These are phyloP conservation scores for Tryphoninae sp. DNA, from an alignment of 2,888 invertebrate species.

Conservation along the genomic window DNA sequence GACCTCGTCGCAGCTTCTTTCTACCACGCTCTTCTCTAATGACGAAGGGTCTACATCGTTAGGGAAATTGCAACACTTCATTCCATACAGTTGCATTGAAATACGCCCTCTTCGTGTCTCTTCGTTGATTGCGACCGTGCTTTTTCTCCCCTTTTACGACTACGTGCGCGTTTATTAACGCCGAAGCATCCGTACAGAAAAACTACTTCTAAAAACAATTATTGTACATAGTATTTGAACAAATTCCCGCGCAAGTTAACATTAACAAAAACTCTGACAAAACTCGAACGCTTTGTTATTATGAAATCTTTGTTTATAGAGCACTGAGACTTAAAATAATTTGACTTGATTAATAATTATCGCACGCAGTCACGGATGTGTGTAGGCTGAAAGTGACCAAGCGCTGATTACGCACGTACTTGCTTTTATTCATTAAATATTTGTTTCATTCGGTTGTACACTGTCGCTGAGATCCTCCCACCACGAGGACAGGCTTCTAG, in stretches of 20 bases:
- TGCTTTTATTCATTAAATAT: not conserved
- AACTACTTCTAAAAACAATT: too few species aligned
- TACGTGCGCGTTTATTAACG: not conserved
- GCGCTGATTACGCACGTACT: too few species aligned
- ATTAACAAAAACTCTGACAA: too few species aligned
- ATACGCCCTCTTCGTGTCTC: constrained; percentile 45
- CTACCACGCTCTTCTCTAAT: constrained; percentile 50
- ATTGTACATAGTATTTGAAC: too few species aligned
- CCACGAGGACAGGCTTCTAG: not conserved
- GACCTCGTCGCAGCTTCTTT: constrained; percentile 10
- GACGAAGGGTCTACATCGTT: constrained; percentile 54
- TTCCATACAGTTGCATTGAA: constrained; percentile 43
- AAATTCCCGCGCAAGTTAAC: too few species aligned
- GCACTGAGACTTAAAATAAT: too few species aligned
- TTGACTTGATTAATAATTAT: too few species aligned
- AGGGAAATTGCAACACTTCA: constrained; percentile 40
- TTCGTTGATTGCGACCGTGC: constrained; percentile 56
- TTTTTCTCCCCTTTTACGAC: constrained; percentile 17
- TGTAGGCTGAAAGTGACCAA: too few species aligned
- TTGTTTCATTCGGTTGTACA: not conserved
- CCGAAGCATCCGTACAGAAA: not conserved
- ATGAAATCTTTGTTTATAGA: too few species aligned
- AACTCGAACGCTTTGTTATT: too few species aligned
- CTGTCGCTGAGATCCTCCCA: not conserved
- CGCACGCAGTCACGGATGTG: too few species aligned